Percentiles rank a stretch among this genome's conserved stretches.
These are phyloP conservation scores for Eciton burchellii DNA, from an alignment of 1,140 invertebrate genomes.

Conservation along the genomic window DNA sequence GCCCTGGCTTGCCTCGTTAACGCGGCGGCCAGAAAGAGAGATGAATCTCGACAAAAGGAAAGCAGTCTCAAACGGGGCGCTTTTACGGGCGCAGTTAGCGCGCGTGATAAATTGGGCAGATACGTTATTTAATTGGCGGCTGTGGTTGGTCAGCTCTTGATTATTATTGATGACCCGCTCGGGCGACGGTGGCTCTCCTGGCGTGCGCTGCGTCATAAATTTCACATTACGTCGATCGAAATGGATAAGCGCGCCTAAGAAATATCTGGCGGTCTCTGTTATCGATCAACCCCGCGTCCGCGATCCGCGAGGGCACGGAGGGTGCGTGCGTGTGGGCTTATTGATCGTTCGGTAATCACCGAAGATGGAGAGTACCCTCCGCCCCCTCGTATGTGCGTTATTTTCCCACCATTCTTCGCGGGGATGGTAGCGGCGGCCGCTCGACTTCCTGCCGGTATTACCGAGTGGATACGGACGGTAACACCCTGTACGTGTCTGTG, in stretches of 20 bases:
- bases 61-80: constrained; percentile 36
- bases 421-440: not conserved
- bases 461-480: constrained; percentile 26
- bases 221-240: constrained; percentile 57
- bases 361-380: constrained; percentile 1
- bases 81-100: constrained; percentile 47
- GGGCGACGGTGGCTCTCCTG: constrained; percentile 21
- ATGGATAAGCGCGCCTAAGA: constrained; percentile 51
- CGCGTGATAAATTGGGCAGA: constrained; percentile 57
- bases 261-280: constrained; percentile 52
- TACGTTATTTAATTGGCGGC: constrained; percentile 59
- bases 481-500: constrained; percentile 20
- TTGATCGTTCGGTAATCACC: constrained; percentile 69
- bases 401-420: constrained; percentile 63
- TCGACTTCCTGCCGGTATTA: constrained; percentile 20
- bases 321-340: constrained; percentile 37
- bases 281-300: constrained; percentile 48
- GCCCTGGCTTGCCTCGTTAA: constrained; percentile 18
- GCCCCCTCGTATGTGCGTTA: constrained; percentile 40
- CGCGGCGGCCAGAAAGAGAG: constrained; percentile 17
- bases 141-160: constrained; percentile 52
- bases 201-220: constrained; percentile 45
- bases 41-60: constrained; percentile 59
- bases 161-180: constrained; percentile 51
- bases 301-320: not conserved